A percentile compares a stretch with the other conserved stretches of the same genome.
Evolutionary conservation across 2,113 vertebrate species (phyloP).

Genomic region (Calidris pygmaea): DNA sequence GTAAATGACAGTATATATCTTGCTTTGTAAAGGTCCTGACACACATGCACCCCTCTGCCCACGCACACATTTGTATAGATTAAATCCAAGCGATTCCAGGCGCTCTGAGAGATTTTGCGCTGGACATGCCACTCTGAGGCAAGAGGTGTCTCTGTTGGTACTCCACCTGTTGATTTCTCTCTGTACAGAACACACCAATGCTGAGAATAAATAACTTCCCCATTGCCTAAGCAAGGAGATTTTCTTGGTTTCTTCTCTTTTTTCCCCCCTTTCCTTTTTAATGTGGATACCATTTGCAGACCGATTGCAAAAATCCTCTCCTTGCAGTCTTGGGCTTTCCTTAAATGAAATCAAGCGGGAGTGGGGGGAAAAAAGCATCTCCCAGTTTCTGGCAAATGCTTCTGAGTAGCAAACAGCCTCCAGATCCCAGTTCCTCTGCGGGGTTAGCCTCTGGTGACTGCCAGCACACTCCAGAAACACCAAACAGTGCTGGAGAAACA

Average conservation of each 20-base stretch:
- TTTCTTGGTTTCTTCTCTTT: not conserved
- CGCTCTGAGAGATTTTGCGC: not conserved
- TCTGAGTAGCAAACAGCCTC: not conserved
- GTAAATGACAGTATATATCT: slow-evolving; percentile 45
- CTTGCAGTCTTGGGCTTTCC: not conserved
- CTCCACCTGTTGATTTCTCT: slow-evolving; percentile 43
- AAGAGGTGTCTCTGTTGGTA: slow-evolving; percentile 23
- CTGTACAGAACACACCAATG: slow-evolving; percentile 6
- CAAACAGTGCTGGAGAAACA: not conserved
- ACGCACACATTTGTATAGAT: not conserved
- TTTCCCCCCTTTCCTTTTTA: not conserved
- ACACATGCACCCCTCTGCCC: not conserved
- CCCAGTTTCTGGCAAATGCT: not conserved
- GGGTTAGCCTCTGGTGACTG: not conserved
- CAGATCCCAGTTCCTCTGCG: rapidly evolving
- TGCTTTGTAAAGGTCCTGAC: slow-evolving; percentile 42
- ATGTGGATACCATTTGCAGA: not conserved
- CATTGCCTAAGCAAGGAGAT: slow-evolving; percentile 18
- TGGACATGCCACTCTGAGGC: not conserved
- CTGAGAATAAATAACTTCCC: slow-evolving; percentile 61
- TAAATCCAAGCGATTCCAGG: not conserved
- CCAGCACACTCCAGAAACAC: not conserved
- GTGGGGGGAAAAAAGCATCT: not conserved
- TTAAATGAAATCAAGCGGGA: not conserved
- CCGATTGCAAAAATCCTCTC: not conserved